Evolutionary conservation across 2,888 invertebrate genomes (phyloP).

Genomic region (Timema podura): DNA sequence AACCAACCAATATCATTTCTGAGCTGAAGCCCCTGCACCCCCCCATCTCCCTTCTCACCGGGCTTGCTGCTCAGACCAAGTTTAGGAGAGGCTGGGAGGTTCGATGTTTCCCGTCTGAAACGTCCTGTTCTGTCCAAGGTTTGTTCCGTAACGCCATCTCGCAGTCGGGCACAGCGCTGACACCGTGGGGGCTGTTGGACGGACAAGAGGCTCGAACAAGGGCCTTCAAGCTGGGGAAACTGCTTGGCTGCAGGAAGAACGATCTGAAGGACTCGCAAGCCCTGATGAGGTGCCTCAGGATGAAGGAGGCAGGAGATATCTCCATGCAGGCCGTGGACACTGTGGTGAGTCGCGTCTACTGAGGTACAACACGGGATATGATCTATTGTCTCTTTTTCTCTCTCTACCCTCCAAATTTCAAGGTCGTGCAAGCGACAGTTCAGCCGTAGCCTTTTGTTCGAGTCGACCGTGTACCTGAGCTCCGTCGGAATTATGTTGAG

Average conservation of each 20-base stretch:
- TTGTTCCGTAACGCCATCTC: constrained; percentile 28
- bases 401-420: too few species aligned
- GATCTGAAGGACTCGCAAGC: not conserved
- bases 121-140: constrained; percentile 12
- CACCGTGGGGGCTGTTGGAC: constrained; percentile 28
- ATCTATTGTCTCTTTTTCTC: too few species aligned
- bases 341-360: constrained; percentile 13
- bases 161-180: constrained; percentile 29
- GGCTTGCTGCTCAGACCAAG: too few species aligned
- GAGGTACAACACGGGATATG: too few species aligned
- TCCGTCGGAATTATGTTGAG: too few species aligned
- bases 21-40: too few species aligned
- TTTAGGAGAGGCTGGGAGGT: too few species aligned
- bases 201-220: constrained; percentile 23
- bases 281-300: constrained; percentile 23
- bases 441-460: not conserved
- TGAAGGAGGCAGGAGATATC: constrained; percentile 21
- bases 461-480: too few species aligned
- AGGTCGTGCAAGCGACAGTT: too few species aligned
- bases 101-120: too few species aligned
- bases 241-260: constrained; percentile 26
- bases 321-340: constrained; percentile 13
- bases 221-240: constrained; percentile 28
- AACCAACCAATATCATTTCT: too few species aligned
- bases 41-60: too few species aligned